These are phyloP conservation scores for Drosophila meridionalis DNA, from an alignment of 2,888 invertebrate genomes.

Conservation along the genomic window DNA sequence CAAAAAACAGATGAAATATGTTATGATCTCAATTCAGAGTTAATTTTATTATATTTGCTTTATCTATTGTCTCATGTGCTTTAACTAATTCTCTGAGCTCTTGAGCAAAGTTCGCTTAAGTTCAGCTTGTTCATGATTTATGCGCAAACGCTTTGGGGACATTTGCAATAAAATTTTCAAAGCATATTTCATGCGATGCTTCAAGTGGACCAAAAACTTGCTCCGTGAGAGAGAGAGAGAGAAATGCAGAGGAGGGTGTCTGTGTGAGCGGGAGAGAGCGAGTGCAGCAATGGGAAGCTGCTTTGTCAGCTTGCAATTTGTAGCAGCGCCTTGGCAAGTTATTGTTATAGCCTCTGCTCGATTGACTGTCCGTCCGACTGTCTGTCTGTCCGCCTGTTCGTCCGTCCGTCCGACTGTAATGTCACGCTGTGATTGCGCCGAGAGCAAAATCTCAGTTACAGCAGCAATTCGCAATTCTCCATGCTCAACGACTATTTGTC, in stretches of 20 bases:
- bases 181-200: constrained; percentile 66
- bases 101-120: background rate
- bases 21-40: background rate
- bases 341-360: constrained; percentile 52
- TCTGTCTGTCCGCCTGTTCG: constrained; percentile 28
- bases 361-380: constrained; percentile 27
- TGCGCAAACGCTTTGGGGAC: constrained; percentile 52
- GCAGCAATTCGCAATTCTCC: constrained; percentile 34
- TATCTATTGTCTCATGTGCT: background rate
- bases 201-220: constrained; percentile 42
- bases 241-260: background rate
- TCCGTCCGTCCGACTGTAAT: constrained; percentile 49
- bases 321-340: constrained; percentile 46
- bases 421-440: constrained; percentile 74
- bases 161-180: constrained; percentile 50
- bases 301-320: constrained; percentile 55
- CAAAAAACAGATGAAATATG: background rate
- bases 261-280: background rate
- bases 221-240: background rate
- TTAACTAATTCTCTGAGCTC: constrained; percentile 2
- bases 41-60: background rate
- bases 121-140: constrained; percentile 42
- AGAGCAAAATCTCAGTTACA: constrained; percentile 64
- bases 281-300: constrained; percentile 5
- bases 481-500: constrained; percentile 56